Evolutionary conservation across 2,797 vertebrate species (phyloP).

Genomic region (Gymnoscopelus microlampas): DNA sequence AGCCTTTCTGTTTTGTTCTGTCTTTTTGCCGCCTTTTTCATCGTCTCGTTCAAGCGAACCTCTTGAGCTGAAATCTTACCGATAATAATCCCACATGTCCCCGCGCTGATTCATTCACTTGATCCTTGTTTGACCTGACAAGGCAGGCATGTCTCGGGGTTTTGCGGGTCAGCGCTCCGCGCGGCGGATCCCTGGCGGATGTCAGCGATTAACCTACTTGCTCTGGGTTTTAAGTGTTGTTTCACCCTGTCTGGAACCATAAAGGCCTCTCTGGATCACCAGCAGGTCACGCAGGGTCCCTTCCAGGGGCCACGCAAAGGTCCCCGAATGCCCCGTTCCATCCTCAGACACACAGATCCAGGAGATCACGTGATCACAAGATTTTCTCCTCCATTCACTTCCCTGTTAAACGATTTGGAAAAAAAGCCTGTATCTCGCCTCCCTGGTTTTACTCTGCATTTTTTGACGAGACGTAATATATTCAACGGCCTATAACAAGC

Average conservation of each 20-base stretch:
- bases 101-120: background rate
- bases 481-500: too few relatives aligned
- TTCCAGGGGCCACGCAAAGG: too few relatives aligned
- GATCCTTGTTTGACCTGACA: constrained; percentile 9
- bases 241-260: background rate
- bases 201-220: constrained; percentile 9
- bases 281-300: too few relatives aligned
- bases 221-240: background rate
- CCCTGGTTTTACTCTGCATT: too few relatives aligned
- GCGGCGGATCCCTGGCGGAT: background rate
- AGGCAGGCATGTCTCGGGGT: constrained; percentile 3
- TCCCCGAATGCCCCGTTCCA: too few relatives aligned
- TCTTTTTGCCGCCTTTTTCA: background rate
- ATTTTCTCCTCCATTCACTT: too few relatives aligned
- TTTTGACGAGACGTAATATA: too few relatives aligned
- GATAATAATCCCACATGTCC: constrained; percentile 18
- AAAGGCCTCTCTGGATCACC: too few relatives aligned
- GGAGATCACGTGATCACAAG: too few relatives aligned
- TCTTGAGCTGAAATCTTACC: background rate
- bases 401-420: too few relatives aligned
- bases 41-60: background rate
- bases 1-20: background rate
- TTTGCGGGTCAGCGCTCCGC: constrained; percentile 21
- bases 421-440: too few relatives aligned
- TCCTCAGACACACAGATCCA: too few relatives aligned